Evolutionary conservation across 2,888 invertebrate genomes (phyloP).

Genomic region (Tanytarsus gracilentus): DNA sequence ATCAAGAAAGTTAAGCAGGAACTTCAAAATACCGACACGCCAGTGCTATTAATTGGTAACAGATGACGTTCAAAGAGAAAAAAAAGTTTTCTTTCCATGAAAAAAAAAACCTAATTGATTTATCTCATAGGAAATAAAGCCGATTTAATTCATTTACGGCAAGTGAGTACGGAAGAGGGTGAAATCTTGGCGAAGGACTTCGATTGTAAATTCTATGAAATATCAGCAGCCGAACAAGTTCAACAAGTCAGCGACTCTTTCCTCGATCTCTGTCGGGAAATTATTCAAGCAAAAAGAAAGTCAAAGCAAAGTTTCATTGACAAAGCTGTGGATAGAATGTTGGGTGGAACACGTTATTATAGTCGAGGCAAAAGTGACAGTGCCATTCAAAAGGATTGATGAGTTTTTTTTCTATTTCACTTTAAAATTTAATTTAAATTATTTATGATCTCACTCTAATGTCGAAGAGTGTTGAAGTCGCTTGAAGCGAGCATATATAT

Average conservation of each 20-base stretch:
- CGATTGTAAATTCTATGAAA: conserved; percentile 79
- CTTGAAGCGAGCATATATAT: no score
- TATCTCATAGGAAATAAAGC: conserved; percentile 61
- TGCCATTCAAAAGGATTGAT: conserved; percentile 76
- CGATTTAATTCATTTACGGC: conserved; percentile 82
- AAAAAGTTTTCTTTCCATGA: background rate
- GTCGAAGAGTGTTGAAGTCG: no score
- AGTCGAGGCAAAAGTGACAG: conserved; percentile 82
- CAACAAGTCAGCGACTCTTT: conserved; percentile 76
- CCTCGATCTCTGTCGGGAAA: conserved; percentile 75
- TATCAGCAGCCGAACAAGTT: conserved; percentile 82
- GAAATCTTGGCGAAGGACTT: conserved; percentile 80
- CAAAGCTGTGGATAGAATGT: conserved; percentile 63
- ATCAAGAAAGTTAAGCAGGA: conserved; percentile 63
- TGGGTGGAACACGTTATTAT: conserved; percentile 68
- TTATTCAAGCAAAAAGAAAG: conserved; percentile 65
- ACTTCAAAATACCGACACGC: conserved; percentile 57
- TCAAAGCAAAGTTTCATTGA: conserved; percentile 67
- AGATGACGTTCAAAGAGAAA: background rate
- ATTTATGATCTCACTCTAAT: no score
- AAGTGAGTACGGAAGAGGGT: conserved; percentile 81
- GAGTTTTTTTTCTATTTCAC: no score
- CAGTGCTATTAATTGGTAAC: conserved; percentile 60
- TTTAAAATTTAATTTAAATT: background rate
- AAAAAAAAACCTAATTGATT: background rate